Conservation (phyloP, 2,888 invertebrate species). For the Leptinotarsa haldemani region DNA sequence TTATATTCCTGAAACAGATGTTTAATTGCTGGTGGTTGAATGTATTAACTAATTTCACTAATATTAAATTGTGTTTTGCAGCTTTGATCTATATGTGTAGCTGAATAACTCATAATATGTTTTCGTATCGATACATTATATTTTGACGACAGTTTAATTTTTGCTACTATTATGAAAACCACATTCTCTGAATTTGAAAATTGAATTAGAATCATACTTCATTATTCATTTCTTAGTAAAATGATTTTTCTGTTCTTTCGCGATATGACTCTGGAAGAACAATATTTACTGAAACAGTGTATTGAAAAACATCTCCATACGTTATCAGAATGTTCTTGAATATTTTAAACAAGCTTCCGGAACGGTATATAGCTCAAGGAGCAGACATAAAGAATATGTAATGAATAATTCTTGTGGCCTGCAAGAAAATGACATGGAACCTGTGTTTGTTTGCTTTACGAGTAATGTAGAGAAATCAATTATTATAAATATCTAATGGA, state of each 20-base stretch:
- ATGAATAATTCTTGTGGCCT: conserved; percentile 10
- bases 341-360: background rate
- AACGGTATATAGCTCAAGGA: conserved; percentile 3
- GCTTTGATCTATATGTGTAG: too few relatives aligned
- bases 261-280: background rate
- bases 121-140: too few relatives aligned
- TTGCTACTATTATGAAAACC: too few relatives aligned
- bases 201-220: too few relatives aligned
- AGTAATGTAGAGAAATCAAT: background rate
- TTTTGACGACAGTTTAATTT: too few relatives aligned
- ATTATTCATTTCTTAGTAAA: too few relatives aligned
- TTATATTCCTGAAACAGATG: too few relatives aligned
- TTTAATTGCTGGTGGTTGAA: too few relatives aligned
- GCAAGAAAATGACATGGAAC: background rate
- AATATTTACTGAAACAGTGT: background rate
- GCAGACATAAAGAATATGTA: conserved; percentile 17
- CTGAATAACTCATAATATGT: too few relatives aligned
- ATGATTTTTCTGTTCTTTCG: background rate
- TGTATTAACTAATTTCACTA: too few relatives aligned
- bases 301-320: background rate
- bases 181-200: too few relatives aligned
- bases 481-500: background rate
- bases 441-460: background rate
- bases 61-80: too few relatives aligned
- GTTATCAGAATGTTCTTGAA: background rate